Percentiles rank a stretch among this genome's conserved stretches.
These are phyloP conservation scores for Sclerurus mexicanus DNA, from an alignment of 2,113 vertebrate species.

Conservation along the genomic window DNA sequence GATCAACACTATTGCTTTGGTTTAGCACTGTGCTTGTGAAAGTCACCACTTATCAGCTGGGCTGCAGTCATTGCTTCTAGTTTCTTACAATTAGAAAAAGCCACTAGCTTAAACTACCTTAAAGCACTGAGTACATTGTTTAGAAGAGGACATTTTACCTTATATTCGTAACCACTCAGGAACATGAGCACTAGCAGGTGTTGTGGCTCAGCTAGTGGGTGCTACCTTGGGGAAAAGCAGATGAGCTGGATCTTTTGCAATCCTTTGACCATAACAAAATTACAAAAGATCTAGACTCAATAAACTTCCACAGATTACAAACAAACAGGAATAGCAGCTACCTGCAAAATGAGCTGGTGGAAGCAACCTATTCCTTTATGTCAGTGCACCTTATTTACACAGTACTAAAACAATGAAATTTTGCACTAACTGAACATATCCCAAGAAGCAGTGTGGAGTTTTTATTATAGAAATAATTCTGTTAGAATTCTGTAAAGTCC, in stretches of 20 bases:
- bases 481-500: background rate
- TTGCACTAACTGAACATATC: background rate
- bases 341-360: background rate
- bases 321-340: background rate
- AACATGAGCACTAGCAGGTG: background rate
- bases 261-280: background rate
- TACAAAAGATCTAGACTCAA: background rate
- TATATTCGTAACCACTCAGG: background rate
- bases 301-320: background rate
- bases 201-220: background rate
- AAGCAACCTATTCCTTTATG: background rate
- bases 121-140: background rate
- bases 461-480: background rate
- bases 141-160: background rate
- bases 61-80: background rate
- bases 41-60: background rate
- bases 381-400: background rate
- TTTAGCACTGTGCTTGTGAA: background rate
- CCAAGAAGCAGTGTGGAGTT: background rate
- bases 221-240: background rate
- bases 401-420: background rate
- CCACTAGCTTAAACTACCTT: background rate
- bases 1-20: background rate
- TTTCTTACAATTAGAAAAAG: background rate
- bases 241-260: background rate